Base-by-base conservation (phyloP, 2,888 invertebrate genomes). In the Lingula anatina region DNA sequence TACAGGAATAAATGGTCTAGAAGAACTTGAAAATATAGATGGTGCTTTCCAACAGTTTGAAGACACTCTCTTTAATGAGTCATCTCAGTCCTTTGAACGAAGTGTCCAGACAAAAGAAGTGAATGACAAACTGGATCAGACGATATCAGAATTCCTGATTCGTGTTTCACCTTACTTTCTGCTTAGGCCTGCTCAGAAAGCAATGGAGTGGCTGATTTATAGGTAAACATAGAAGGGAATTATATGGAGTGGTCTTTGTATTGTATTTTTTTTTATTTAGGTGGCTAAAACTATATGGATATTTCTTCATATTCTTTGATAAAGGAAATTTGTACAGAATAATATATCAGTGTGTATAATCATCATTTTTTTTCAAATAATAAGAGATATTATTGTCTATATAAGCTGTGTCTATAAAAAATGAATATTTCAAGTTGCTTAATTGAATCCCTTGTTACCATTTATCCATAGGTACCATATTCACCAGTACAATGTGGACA, bases 161-260 rank as follows among this genome's bases (percentile, higher is more conserved):
- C 81, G 63, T 23, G 57, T 95, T 3, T 89, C 93, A 1, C 97
- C 97, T 0, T 95, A 93, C 73, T 86, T 97, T 60, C 81, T 91
- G 44, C 78, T 93, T 0, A 88, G 87, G 62, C 83, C 86, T 5
- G 84, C 91, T 0, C 91, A 94, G 59, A 90, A 94, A 80, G 87
- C 92, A 2, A 75, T 99, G 42, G 99, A 99, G 80, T 99, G 96
- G 96, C 81, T 99, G 2, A 85, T 97, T 41, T 84, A 90, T 66
- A 84, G 82, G 79, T 82, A 68, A 48, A 46, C 1, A 18, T 24
- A 12, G 12, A 24, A 9, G 26, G 7, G 5, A 15, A 24, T 43
- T 20, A 12, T n/a, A 31, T 31, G 15, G 20, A n/a, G n/a, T n/a
- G n/a, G n/a, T n/a, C n/a, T n/a, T n/a, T n/a, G n/a, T n/a, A n/a